Conservation (phyloP, 2,797 vertebrate genomes). For the Coreius guichenoti region DNA sequence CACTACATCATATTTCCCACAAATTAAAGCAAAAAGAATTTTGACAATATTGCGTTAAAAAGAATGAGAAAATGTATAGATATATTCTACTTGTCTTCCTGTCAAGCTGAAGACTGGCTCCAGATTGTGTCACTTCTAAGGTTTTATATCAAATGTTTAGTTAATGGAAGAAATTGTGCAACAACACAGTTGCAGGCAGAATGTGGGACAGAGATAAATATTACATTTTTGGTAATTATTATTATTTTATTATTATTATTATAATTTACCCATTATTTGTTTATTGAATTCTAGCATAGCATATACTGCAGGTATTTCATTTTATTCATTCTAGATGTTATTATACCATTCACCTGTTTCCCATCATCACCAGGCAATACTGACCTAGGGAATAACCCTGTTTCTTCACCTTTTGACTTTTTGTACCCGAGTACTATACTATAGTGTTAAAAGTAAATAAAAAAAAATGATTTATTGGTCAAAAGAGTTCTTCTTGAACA, state of each 20-base stretch:
- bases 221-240: not conserved
- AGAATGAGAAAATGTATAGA: not conserved
- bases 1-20: not conserved
- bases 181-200: not conserved
- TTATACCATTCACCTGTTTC: not conserved
- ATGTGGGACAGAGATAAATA: not conserved
- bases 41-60: not conserved
- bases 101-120: not conserved
- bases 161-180: not conserved
- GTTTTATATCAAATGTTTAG: not conserved
- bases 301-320: not conserved
- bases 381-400: not conserved
- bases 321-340: not conserved
- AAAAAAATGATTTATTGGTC: not conserved
- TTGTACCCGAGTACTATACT: not conserved
- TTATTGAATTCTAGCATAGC: not conserved
- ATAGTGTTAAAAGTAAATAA: not conserved
- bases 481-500: not conserved
- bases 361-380: not conserved
- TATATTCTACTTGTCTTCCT: not conserved
- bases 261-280: not conserved
- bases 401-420: not conserved
- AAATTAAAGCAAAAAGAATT: not conserved
- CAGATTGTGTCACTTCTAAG: not conserved
- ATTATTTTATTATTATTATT: not conserved